Evolutionary conservation across 2,888 invertebrate genomes (phyloP), one percentile per base, ranked within the genome.

Genomic region (Nematopogon swammerdamellus): DNA sequence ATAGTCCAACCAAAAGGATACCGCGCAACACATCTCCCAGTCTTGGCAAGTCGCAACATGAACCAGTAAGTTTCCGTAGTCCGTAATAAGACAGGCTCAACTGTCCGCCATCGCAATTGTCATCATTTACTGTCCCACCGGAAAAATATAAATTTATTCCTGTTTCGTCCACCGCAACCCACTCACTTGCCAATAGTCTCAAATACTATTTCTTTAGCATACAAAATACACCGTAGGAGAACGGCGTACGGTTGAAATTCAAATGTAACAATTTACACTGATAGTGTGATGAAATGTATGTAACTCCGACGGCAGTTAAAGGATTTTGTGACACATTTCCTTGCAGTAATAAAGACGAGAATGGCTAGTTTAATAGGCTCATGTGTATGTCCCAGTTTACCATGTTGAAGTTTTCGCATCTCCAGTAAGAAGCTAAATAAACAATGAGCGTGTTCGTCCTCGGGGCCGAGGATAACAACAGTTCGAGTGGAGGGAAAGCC

Each of bases 21-120:
- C n/a, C n/a, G n/a, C n/a, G n/a, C n/a, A n/a, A n/a, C 53, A 56
- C 56, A 54, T 55, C 54, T 53, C 54, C 54, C 16, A 44, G 11
- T 36, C 11, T 36, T 36, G 36, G 16, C 44, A 14, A 18, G 3
- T 11, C 44, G 44, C 19, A 17, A 44, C 44, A 44, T 19, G 44
- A 44, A 44, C 16, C 17, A 44, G 44, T 44, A 16, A 11, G 19
- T 44, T 44, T 14, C 44, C 2, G 8, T 17, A 11, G 44, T 44
- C 19, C 3, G 19, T 44, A 44, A 44, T 44, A 44, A 10, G 44
- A 44, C 44, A 17, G 44, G 8, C 19, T 44, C 44, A 44, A 44
- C 44, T 44, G 44, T 19, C 44, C 18, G 44, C 17, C 19, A 44
- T 44, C 44, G 44, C 44, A 44, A 44, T 44, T 44, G 44, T 44